Evolutionary conservation across 2,888 invertebrate species (phyloP).

Genomic region (Nysson spinosus): DNA sequence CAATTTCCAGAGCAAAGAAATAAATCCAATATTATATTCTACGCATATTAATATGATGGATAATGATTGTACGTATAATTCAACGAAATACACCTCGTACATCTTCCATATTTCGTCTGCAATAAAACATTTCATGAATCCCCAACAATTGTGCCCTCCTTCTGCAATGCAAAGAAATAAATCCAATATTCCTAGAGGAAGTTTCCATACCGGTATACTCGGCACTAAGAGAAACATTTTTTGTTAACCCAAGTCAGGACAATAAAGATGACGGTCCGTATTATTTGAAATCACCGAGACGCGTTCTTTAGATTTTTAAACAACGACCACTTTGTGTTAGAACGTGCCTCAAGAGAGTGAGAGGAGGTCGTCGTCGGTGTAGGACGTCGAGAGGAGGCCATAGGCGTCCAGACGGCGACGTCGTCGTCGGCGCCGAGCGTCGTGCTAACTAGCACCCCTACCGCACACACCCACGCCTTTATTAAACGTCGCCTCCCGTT

Average conservation of each 20-base stretch:
- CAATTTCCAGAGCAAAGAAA: too few species aligned
- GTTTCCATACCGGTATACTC: too few species aligned
- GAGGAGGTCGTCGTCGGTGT: conserved; percentile 52
- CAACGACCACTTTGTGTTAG: conserved; percentile 55
- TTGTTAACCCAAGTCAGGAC: not conserved
- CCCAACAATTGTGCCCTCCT: too few species aligned
- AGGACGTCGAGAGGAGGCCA: conserved; percentile 63
- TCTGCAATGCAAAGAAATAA: too few species aligned
- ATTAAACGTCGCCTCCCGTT: conserved; percentile 64
- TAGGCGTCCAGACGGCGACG: conserved; percentile 75
- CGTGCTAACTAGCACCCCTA: conserved; percentile 75
- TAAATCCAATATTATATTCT: too few species aligned
- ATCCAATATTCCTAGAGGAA: too few species aligned
- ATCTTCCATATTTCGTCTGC: too few species aligned
- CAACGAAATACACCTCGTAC: too few species aligned
- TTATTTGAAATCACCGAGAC: conserved; percentile 40
- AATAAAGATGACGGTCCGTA: conserved; percentile 2
- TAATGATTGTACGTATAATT: too few species aligned
- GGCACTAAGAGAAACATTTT: too few species aligned
- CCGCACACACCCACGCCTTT: conserved; percentile 62
- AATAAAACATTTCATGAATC: too few species aligned
- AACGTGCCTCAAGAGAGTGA: conserved; percentile 55
- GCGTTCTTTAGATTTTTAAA: conserved; percentile 50
- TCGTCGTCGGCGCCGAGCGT: conserved; percentile 72
- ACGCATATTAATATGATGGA: too few species aligned